Evolutionary conservation across 1,140 invertebrate genomes (phyloP), one percentile per base, ranked within the genome.

Genomic region (Macrocentrus cingulum): DNA sequence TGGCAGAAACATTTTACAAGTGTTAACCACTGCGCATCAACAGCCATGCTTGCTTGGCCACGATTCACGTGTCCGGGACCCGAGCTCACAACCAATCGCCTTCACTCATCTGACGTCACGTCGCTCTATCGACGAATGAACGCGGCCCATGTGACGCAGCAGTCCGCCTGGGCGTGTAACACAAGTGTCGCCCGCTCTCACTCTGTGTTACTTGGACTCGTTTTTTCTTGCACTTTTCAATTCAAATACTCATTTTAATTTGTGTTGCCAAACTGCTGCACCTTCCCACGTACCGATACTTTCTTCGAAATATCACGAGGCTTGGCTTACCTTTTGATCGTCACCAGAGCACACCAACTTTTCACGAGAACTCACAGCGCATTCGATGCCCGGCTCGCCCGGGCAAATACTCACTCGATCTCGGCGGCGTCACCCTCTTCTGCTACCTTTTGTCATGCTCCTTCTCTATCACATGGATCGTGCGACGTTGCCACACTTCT

Each of bases 21-120:
- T 71, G 71, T 69, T 70, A 75, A 77, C 75, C 76, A 79, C 75
- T 78, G 76, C 76, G 77, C 76, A 80, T 74, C 75, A 75, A 76
- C 74, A 73, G 75, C 77, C 77, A 79, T 78, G 77, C 77, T 74
- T 74, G 70, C 71, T 73, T 68, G 71, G 69, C 69, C 74, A 70
- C 73, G 68, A 76, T 78, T 80, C 78, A 81, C 79, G 76, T 81
- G 78, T 81, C 75, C 69, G 72, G 72, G 70, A 62, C 60, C 66
- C 70, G 65, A 60, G 62, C 56, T 62, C 58, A 60, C 62, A 50
- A 45, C 76, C 76, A 77, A 79, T 80, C 64, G 50, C 39, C 46
- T 58, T 54, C 57, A 56, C 51, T 39, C 44, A 58, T 44, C 54
- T 77, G 74, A 80, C 78, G 77, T 81, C 78, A 78, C 72, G 61